Percentiles rank a stretch among this genome's conserved stretches.
phyloP scores from a whole-genome alignment of 1,140 invertebrate genomes.

The Papilio polytes region DNA sequence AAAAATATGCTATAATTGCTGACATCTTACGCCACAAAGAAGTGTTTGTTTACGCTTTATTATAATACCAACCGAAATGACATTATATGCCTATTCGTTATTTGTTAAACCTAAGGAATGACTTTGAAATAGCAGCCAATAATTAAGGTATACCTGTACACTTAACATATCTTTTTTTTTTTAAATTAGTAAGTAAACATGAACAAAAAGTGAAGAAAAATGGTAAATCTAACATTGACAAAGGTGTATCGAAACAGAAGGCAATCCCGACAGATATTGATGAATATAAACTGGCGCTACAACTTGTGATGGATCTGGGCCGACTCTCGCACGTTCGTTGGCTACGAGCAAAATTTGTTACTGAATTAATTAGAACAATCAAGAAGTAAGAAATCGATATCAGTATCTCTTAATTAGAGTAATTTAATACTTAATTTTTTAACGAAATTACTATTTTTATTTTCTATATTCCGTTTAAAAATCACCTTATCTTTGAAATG shows the following conservation, averaged over 20 bases:
- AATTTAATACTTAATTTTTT: neutral
- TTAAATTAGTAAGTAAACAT: constrained; percentile 45
- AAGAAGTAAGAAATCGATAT: constrained; percentile 54
- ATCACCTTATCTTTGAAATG: neutral
- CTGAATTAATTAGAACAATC: constrained; percentile 59
- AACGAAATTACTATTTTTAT: neutral
- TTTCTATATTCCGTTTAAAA: too few relatives aligned
- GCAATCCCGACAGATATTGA: constrained; percentile 55
- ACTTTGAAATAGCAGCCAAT: too few relatives aligned
- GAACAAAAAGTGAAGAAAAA: constrained; percentile 58
- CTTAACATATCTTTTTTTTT: neutral
- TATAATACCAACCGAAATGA: too few relatives aligned
- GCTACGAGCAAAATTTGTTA: constrained; percentile 66
- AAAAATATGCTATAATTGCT: too few relatives aligned
- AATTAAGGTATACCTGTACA: neutral
- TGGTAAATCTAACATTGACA: constrained; percentile 56
- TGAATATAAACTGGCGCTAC: constrained; percentile 62
- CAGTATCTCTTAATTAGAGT: neutral
- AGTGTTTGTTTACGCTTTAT: too few relatives aligned
- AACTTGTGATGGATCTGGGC: constrained; percentile 66
- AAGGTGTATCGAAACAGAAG: constrained; percentile 52
- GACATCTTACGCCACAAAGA: too few relatives aligned
- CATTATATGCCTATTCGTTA: too few relatives aligned
- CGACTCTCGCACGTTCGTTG: constrained; percentile 65
- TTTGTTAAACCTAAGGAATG: too few relatives aligned